Base-by-base conservation (phyloP, 1,140 invertebrate genomes). In the Laupala kohalensis region DNA sequence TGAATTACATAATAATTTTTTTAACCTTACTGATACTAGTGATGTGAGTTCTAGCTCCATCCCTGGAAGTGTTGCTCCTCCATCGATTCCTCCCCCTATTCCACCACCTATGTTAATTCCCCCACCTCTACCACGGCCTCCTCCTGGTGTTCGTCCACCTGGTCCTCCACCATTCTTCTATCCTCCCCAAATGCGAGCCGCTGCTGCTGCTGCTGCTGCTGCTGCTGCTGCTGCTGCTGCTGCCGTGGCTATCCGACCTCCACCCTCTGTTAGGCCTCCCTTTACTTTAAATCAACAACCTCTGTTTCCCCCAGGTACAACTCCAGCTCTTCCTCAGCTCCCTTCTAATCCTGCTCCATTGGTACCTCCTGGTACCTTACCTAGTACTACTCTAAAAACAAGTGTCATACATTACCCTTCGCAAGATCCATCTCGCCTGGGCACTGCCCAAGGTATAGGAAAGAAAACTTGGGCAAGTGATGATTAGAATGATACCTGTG, bases 361-460 rank as follows among this genome's bases (percentile, higher is more conserved):
- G 4, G 83, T 84, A 70, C 83, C 84, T 66, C 81, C 84, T 30
- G 83, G 84, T 69, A 84, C 84, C n/a, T 73, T 81, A 4, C 79
- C 83, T 0, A 53, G 37, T 19, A 65, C 74, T 2, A 4, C 74
- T 62, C n/a, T 68, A 3, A 71, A 29, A 23, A 29, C 70, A 9
- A 66, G 70, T 15, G 73, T 71, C 27, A 89, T 96, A 64, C 94
- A 96, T 80, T 98, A 98, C 85, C 95, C 95, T 3, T 96, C 93
- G 77, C 95, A 97, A 78, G 95, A 98, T 86, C 95, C 95, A 6
- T 89, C 90, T 24, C 86, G 95, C 72, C 89, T 97, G 84, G 95
- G 95, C 0, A 84, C 85, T 28, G 85, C 86, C n/a, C 73, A 64
- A 29, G 72, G 64, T 9, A 26, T 74, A 2, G 69, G 53, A 6